These are phyloP conservation scores for Triplophysa tibetana DNA, from an alignment of 2,113 vertebrate species.

Conservation along the genomic window DNA sequence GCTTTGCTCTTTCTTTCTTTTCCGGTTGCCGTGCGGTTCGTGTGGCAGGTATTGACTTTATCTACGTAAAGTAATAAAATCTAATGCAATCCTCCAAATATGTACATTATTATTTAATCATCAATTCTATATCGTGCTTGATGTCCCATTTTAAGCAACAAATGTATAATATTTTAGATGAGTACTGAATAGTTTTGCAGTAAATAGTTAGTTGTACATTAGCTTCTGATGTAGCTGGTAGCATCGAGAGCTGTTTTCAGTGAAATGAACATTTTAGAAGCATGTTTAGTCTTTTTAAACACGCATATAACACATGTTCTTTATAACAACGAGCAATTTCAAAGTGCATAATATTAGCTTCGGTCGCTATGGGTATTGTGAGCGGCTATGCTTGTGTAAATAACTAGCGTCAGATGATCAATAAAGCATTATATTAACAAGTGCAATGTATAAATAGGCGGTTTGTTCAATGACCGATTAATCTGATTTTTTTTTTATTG, in stretches of 20 bases:
- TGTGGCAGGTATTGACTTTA: slow-evolving; percentile 66
- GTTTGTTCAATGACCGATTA: background rate
- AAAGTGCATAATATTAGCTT: no score
- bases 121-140: fast-evolving
- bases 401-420: no score
- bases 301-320: no score
- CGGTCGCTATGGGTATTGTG: no score
- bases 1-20: slow-evolving; percentile 59
- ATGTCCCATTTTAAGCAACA: no score
- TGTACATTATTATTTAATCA: background rate
- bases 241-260: background rate
- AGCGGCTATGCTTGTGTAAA: no score
- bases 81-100: slow-evolving; percentile 60
- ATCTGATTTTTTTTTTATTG: background rate
- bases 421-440: no score
- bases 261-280: no score
- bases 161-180: background rate
- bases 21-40: slow-evolving; percentile 70
- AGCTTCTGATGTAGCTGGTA: background rate
- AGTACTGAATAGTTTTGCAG: background rate
- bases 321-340: no score
- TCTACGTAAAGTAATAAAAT: slow-evolving; percentile 43
- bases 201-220: background rate
- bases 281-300: no score
- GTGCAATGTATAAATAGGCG: no score